Evolutionary conservation across 2,113 vertebrate species (phyloP), one percentile per base, ranked within the genome.

Genomic region (Aegotheles bennettii): DNA sequence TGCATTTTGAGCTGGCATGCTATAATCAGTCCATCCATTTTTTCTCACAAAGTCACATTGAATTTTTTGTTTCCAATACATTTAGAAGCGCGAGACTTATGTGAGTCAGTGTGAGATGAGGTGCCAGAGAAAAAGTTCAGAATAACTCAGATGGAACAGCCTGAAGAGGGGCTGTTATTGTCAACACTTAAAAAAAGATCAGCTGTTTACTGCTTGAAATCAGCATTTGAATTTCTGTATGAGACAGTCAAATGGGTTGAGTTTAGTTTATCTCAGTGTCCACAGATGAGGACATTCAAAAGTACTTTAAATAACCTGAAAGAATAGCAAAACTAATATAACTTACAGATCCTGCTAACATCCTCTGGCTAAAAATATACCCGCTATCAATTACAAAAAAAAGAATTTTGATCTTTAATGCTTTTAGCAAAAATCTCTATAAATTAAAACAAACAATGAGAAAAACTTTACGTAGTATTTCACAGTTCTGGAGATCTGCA

Each of bases 61-160:
- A 83, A 96, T 96, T 74, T 59, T 88, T 85, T 94, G 73, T 94
- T 95, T 94, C 76, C 84, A 84, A 61, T 88, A 84, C 59, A 45
- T 19, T 4, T 11, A 83, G 81, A 93, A 69, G 83, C 1, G 35
- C 5, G 13, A 83, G 83, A 63, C 76, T 90, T 83, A 10, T 51
- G 67, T 38, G 60, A 83, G 67, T 50, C 67, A 73, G 65, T 65
- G 67, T 73, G 67, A 95, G 81, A 89, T 47, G 59, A 79, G 47
- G 53, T 86, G 67, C 57, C 70, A 86, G 78, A 84, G 71, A 91
- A 78, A 53, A 80, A 61, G 71, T 93, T 81, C 50, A 81, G 77
- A 94, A 86, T 65, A 81, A 65, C 51, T 89, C 56, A 40, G 29
- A 69, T 60, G 59, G 80, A 89, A 82, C 82, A 63, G 42, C 80